Evolutionary conservation across 2,888 invertebrate species (phyloP).

Genomic region (Trachelus troglodyta): DNA sequence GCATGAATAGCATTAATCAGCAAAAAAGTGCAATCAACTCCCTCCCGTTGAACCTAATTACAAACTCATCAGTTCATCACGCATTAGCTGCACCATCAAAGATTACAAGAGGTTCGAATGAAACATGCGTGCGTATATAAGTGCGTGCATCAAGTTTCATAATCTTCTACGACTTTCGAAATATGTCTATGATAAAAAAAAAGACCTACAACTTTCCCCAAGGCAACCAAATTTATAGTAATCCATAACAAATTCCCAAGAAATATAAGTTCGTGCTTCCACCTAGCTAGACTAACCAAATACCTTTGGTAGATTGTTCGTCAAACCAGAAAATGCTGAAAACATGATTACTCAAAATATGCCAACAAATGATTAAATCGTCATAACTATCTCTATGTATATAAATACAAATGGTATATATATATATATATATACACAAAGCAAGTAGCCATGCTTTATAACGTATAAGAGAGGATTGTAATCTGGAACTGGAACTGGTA

Average conservation of each 20-base stretch:
- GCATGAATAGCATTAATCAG: not conserved
- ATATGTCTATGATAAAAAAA: no score
- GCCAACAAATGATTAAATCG: not conserved
- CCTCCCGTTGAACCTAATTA: not conserved
- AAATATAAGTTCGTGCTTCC: no score
- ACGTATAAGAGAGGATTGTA: not conserved
- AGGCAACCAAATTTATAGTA: no score
- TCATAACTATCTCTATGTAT: not conserved
- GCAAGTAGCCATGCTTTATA: not conserved
- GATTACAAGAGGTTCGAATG: slow-evolving; percentile 6
- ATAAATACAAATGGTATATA: no score
- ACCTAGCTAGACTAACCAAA: no score
- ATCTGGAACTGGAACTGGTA: not conserved
- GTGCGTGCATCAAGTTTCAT: slow-evolving; percentile 5
- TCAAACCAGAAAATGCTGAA: not conserved
- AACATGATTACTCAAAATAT: not conserved
- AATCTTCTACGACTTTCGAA: no score
- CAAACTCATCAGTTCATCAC: not conserved
- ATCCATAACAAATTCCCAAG: no score
- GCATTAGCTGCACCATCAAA: not conserved
- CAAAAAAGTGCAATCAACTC: not conserved
- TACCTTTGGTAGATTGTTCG: no score
- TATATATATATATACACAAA: not conserved
- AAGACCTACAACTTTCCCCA: no score
- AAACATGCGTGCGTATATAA: slow-evolving; percentile 20